Evolutionary conservation across 2,113 vertebrate species (phyloP), one percentile per base, ranked within the genome.

Genomic region (Erinaceus europaeus): DNA sequence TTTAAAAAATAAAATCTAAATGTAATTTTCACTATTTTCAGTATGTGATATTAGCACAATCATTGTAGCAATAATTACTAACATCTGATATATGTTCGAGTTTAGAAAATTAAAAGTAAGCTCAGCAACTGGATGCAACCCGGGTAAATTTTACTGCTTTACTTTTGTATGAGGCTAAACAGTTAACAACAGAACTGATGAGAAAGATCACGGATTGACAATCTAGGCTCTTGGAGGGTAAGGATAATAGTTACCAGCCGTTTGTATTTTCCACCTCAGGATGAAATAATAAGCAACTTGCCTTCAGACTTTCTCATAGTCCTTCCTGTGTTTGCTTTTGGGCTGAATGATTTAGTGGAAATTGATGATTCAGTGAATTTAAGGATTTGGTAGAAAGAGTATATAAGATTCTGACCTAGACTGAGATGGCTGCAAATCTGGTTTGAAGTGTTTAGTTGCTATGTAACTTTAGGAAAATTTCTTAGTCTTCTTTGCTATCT

Each of bases 71-170:
- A 55, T 75, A 84, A 38, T 65, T 61, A 71, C 55, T 46, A 89
- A 82, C 25, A 72, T 52, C 62, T 72, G 36, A 57, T 18, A 18
- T n/a, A 42, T 4, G 5, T 57, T 4, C 14, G 27, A 12, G 61
- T 91, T 86, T 52, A 78, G 53, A 71, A 78, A 90, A 61, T 81
- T 75, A 34, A 84, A 84, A 50, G 77, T 18, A 77, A 72, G 25
- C 18, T 20, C 46, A 81, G 53, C 21, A 27, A 3, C 29, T 74
- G 69, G 50, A 46, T 40, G 52, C 2, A 36, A 86, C 50, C 15
- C 46, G 55, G 74, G 18, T 46, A 69, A 46, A 78, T 69, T 71
- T 72, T 36, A 46, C 23, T 83, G 77, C 83, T 82, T 42, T 34
- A 25, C 38, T 67, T 71, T 62, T 34, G 4, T 27, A 65, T 18